Percentiles rank a stretch among this genome's conserved stretches.
Conservation (phyloP, 2,797 vertebrate species). For the Lepidocolaptes lacrymiger region DNA sequence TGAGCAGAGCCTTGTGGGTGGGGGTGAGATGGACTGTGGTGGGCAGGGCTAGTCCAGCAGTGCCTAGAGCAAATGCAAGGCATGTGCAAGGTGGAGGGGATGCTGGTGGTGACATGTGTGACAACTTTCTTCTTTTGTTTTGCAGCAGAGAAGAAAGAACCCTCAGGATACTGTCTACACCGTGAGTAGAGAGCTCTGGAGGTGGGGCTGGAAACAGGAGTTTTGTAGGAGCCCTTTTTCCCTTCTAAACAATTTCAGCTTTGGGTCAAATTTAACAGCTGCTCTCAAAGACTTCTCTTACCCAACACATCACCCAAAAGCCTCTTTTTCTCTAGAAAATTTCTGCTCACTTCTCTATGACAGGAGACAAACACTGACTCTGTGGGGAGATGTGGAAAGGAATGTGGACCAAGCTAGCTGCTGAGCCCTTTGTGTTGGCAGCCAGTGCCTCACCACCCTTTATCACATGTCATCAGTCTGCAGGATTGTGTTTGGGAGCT, state of each 20-base stretch:
- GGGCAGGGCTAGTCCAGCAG: accelerated
- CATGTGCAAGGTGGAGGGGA: neutral
- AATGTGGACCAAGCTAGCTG: neutral
- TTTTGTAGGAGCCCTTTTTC: neutral
- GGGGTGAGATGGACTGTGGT: neutral
- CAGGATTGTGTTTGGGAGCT: neutral
- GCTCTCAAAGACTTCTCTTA: neutral
- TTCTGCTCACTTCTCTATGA: neutral
- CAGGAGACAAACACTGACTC: neutral
- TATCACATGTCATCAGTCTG: neutral
- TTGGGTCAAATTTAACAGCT: neutral
- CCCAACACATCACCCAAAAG: accelerated
- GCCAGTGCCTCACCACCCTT: neutral
- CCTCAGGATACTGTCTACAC: constrained; percentile 75
- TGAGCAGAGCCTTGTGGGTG: neutral
- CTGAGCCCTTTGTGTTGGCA: neutral
- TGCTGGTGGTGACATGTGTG: neutral
- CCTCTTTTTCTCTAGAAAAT: neutral
- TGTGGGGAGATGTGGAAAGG: neutral
- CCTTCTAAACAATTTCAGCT: neutral
- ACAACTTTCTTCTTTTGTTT: neutral
- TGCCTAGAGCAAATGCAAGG: neutral
- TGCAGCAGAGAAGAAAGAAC: constrained; percentile 71
- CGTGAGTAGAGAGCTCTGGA: constrained; percentile 63
- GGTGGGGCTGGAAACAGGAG: neutral